Base-by-base conservation (phyloP, 1,140 invertebrate species). In the Lepidotrigona ventralis region DNA sequence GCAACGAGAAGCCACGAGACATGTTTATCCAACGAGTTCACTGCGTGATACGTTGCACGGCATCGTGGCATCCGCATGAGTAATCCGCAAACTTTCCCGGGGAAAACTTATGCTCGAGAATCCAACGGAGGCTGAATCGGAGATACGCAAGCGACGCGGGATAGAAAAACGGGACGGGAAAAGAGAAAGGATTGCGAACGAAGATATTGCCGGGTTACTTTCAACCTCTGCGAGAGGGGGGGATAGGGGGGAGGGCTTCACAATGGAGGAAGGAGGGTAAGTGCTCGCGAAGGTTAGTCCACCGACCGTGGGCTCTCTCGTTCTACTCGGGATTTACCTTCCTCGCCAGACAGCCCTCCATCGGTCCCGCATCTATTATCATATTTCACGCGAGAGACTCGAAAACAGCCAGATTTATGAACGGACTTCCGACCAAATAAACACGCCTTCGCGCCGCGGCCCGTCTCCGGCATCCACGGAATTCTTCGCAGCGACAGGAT, bases 351-450 rank as follows among this genome's bases (percentile, higher is more conserved):
- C 85, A 84, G 75, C 72, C 70, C 75, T 87, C 85, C 85, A 89
- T 89, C 90, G 85, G 79, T 89, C 89, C 87, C 91, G 84, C 86
- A 90, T 91, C 89, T 91, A 92, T 91, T 91, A 92, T 91, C 90
- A 91, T 92, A 92, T 92, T 92, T 92, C 90, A 92, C 88, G 63
- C 60, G 80, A 75, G 89, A 88, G 83, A 87, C 90, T 91, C 86
- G 90, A 91, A 92, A 92, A 92, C 90, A 91, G 91, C 89, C 89
- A 91, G 91, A 92, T 92, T 92, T 92, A 92, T 91, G 90, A 91
- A 91, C 90, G 90, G 89, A 91, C 89, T 91, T 91, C 89, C 90
- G 91, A 88, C 90, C 90, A 91, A 92, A 92, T 91, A 92, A 91
- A 91, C 90, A 91, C 86, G 86, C 82, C 56, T 68, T 78, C 71